Evolutionary conservation across 2,797 vertebrate species (phyloP), one percentile per base, ranked within the genome.

Genomic region (Propithecus perrieri): DNA sequence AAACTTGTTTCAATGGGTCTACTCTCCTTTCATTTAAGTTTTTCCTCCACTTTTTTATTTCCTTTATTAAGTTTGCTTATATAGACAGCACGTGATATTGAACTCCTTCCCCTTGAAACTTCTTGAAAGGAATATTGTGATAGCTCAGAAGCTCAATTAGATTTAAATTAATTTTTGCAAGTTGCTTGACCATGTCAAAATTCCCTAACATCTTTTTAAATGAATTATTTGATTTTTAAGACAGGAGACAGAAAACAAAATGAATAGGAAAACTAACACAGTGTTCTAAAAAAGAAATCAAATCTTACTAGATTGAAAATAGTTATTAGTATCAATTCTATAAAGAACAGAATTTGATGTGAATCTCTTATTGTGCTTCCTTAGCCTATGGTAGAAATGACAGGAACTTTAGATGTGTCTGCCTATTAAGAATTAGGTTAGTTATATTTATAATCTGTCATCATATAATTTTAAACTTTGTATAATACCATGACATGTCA

Each of bases 111-210:
- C 41, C 61, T 30, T 95, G 33, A 95, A 96, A 89, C 12, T 74
- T 94, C 61, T 96, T 71, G 63, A 94, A 97, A 92, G 41, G 50
- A 24, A 91, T 95, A 89, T 15, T 95, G 41, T 43, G n/a, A 96
- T 94, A 33, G 3, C 28, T 92, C n/a, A 80, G 71, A 89, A 88
- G 15, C 83, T 92, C 72, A 96, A 55, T 92, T 96, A 92, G 26
- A 30, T 83, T 96, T 95, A 96, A 79, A 83, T 96, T 94, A 96
- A 75, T 93, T 96, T 96, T 81, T 91, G 24, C 33, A 88, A 95
- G 35, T 87, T 94, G 3, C 5, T 35, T 89, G 67, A 24, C 0
- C 35, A 91, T 80, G 50, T 86, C 75, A 94, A 38, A 26, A 15
- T 57, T 94, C 33, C 38, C 33, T 30, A 84, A 80, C 2, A 92